Base-by-base conservation (phyloP, 2,888 invertebrate species). In the Rhimphoctona megacephalus region DNA sequence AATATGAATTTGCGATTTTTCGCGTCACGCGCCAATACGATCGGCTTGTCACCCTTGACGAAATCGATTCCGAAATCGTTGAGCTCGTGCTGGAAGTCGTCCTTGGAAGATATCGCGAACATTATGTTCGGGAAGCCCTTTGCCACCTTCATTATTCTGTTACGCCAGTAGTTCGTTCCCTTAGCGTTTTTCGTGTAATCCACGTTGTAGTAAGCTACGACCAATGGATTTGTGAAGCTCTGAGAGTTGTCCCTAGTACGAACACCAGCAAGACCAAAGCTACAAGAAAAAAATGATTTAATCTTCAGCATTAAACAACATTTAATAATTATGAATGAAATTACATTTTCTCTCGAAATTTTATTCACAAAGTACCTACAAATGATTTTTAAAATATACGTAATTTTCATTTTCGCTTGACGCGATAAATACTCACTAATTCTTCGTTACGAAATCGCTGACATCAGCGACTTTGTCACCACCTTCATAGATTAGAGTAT, bases 81-180 rank as follows among this genome's bases (percentile, higher is more conserved):
- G 90, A 99, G 95, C 94, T 99, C 99, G 91, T 98, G 97, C 85
- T 97, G 97, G 96, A 99, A 99, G 91, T 99, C 98, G 92, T 98
- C 98, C 94, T 98, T 98, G 94, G 97, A 97, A 94, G 98, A 97
- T 89, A 99, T 96, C 1, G 99, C 99, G 95, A 99, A 99, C 90
- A 95, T 96, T 57, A 97, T 96, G 69, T 96, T 95, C 70, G 95
- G 94, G 93, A 96, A 95, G 88, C 96, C 96, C 93, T 98, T 96
- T 85, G 97, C 98, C 17, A 98, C 97, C 95, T 99, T 99, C 91
- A 99, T 96, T 76, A 99, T 97, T 89, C 99, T 97, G 95, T 99
- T 99, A 92, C 99, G 97, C 99, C 99, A 99, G 96, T 99, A 99
- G 95, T 99, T 99, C 78, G 99, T 99, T 73, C 98, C 99, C 95